Base-by-base conservation (phyloP, 2,888 invertebrate species). In the Chromoteleia sp. region DNA sequence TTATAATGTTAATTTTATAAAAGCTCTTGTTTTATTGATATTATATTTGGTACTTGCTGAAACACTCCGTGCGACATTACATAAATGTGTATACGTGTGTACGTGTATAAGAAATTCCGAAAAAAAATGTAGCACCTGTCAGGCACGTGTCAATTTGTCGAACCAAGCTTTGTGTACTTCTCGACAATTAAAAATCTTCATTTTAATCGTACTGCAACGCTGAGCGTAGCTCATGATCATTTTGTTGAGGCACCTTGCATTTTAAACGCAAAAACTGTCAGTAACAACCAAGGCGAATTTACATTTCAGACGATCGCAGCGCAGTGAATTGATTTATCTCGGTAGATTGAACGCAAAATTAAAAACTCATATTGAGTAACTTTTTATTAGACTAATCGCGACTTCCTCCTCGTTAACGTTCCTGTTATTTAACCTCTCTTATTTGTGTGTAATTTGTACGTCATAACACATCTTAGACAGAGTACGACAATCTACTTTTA, bases 401-500 rank as follows among this genome's bases (percentile, higher is more conserved):
- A 52, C 30, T 63, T 74, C 50, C 41, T 63, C 33, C 39, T 71
- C 36, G 25, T 71, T 58, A 56, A 71, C 67, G 73, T 79, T 56
- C 54, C 56, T 71, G 58, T 79, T 61, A 52, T 52, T 67, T 61
- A 50, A 33, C 59, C 61, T 54, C 50, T 74, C 43, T 80, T 68
- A 21, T 74, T 74, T 61, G 45, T 50, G 50, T 71, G 71, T 67
- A 48, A 59, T 73, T 76, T 63, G 50, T 68, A 54, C 45, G 21
- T 50, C 61, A 50, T 56, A 43, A 17, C 73, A 78, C 58, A 70
- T 33, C 58, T 63, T 81, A 81, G 52, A 84, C 74, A 83, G 81
- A 84, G 54, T 79, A 86, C 77, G 87, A 88, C 87, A 88, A 88
- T 88, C 88, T 85, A 86, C 85, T 86, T 77, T 78, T 78, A 84